Base-by-base conservation (phyloP, 2,888 invertebrate species). In the Phyllotreta cruciferae region DNA sequence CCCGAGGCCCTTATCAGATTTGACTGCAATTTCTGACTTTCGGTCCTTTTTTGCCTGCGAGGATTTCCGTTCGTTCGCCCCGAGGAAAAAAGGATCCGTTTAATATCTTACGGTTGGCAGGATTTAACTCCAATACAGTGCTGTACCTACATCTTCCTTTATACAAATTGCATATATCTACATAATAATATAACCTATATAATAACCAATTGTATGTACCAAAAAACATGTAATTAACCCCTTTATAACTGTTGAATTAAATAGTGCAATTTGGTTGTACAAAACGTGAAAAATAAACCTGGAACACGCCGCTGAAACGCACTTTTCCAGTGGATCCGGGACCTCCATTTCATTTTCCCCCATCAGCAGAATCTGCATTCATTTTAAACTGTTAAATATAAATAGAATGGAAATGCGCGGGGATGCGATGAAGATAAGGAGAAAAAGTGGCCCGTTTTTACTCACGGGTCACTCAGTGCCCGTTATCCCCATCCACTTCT, bases 101-200 rank as follows among this genome's bases (percentile, higher is more conserved):
- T 66, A 69, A 69, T 70, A 70, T 70, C 66, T 63, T 53, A 52
- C 64, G 67, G 64, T 70, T 53, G 66, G 68, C 67, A 67, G 65
- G 68, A 60, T 66, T 55, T 53, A 58, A 49, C 61, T 60, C 63
- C 41, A 37, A 9, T 13, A 11, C 56, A 49, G 53, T 53, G 50
- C n/a, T 44, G 45, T 6, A 2, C 9, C 34, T 1, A 9, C 6
- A 37, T 14, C 53, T 3, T 11, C 14, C 24, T 38, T 45, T 11
- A n/a, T n/a, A n/a, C n/a, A n/a, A n/a, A 24, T 24, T 24, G 2
- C 24, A 3, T 24, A 24, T 24, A 1, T 24, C 24, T 24, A 24
- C 24, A 24, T 24, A 24, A 24, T 3, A 24, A 24, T 24, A 24
- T 24, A 24, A 3, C 24, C 1, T 4, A 24, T 24, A 24, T 24